Evolutionary conservation across 2,797 vertebrate genomes (phyloP).

Genomic region (Buceros bicornis): DNA sequence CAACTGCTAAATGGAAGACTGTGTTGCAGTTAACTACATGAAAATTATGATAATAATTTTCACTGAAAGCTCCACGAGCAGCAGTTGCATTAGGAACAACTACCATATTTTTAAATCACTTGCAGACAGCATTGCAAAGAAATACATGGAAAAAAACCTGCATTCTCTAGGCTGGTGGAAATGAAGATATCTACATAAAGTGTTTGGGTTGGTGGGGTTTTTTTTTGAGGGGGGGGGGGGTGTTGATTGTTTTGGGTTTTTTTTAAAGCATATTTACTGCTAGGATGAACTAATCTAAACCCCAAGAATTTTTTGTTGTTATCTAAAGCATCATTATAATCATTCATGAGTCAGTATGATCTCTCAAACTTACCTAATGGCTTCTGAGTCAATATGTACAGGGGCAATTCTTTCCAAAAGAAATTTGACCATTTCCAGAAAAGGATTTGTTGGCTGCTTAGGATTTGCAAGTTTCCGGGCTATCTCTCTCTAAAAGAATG

Average conservation of each 20-base stretch:
- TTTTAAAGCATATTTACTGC: background rate
- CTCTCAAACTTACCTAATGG: conserved; percentile 89
- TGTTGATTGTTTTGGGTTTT: background rate
- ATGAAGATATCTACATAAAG: background rate
- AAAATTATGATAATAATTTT: background rate
- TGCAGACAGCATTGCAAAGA: background rate
- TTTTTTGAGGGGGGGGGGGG: too few relatives aligned
- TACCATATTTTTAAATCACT: background rate
- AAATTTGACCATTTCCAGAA: conserved; percentile 99
- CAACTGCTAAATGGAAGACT: background rate
- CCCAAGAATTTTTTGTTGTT: background rate
- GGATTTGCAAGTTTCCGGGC: conserved; percentile 98
- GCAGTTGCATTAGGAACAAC: background rate
- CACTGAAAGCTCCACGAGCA: background rate
- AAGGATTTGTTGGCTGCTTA: conserved; percentile 99
- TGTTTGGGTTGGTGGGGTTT: too few relatives aligned
- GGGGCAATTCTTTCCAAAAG: conserved; percentile 98
- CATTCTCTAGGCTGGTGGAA: background rate
- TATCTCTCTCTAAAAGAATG: conserved; percentile 91
- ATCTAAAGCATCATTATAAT: background rate
- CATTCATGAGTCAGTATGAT: background rate
- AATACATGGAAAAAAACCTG: background rate
- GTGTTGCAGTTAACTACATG: background rate
- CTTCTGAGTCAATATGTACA: conserved; percentile 98
- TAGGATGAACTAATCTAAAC: background rate